Conservation (phyloP, 2,113 vertebrate genomes). For the Chelonoidis abingdonii region DNA sequence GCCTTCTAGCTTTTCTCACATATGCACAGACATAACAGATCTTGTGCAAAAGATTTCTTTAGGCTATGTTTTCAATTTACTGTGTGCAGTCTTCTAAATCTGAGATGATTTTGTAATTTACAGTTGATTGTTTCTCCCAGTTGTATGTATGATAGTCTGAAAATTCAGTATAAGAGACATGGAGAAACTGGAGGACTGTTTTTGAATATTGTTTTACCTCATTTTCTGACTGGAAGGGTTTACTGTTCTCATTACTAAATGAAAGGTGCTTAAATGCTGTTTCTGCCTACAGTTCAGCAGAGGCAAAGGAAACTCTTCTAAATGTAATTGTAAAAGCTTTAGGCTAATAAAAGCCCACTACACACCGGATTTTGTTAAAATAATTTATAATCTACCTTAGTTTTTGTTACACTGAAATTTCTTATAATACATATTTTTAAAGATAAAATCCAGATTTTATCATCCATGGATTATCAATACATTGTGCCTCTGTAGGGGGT, state of each 20-base stretch:
- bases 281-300: conserved; percentile 33
- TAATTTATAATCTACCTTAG: background rate
- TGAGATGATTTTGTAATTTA: background rate
- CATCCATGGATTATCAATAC: background rate
- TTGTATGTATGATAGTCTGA: background rate
- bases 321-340: background rate
- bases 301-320: conserved; percentile 2
- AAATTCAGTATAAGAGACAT: background rate
- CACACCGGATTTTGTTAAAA: conserved; percentile 1
- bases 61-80: background rate
- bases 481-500: background rate
- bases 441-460: background rate
- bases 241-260: conserved; percentile 14
- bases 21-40: background rate
- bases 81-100: conserved; percentile 1
- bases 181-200: background rate
- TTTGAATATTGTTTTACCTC: conserved; percentile 36
- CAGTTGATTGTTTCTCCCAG: background rate
- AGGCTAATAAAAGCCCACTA: background rate
- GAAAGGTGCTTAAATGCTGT: conserved; percentile 50
- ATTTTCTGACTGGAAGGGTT: background rate
- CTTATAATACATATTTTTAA: conserved; percentile 32
- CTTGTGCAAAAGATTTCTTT: background rate
- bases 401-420: conserved; percentile 1
- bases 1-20: background rate